Conservation (phyloP, 1,140 invertebrate genomes). For the Drosophila repletoides region DNA sequence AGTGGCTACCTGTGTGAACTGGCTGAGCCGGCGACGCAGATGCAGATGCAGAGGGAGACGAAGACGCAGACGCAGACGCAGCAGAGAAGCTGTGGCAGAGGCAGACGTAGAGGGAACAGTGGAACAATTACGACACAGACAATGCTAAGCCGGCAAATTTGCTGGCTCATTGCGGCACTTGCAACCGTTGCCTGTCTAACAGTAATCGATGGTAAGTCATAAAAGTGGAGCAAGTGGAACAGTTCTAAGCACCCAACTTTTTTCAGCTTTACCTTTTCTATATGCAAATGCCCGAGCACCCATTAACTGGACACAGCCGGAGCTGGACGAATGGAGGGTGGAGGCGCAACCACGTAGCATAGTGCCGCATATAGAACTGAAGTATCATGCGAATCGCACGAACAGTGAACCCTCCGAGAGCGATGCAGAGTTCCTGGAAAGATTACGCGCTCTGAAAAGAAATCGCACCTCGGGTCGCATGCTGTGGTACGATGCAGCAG, state of each 20-base stretch:
- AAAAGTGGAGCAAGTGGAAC: neutral
- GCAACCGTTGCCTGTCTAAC: conserved; percentile 26
- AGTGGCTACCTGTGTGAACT: conserved; percentile 43
- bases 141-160: conserved; percentile 53
- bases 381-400: conserved; percentile 81
- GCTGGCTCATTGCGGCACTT: conserved; percentile 62
- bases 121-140: conserved; percentile 39
- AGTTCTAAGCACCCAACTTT: neutral
- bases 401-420: conserved; percentile 82
- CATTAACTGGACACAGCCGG: conserved; percentile 84
- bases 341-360: conserved; percentile 83
- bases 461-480: conserved; percentile 84
- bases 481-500: conserved; percentile 88
- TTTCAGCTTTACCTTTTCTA: conserved; percentile 68
- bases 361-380: conserved; percentile 83
- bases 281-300: conserved; percentile 74
- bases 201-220: conserved; percentile 48
- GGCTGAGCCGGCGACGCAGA: conserved; percentile 5
- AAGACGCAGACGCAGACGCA: no score
- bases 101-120: neutral
- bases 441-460: conserved; percentile 82
- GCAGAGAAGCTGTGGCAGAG: neutral
- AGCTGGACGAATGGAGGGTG: conserved; percentile 83
- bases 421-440: conserved; percentile 84
- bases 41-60: neutral